Base-by-base conservation (phyloP, 2,797 vertebrate genomes). In the Limnodromus scolopaceus region DNA sequence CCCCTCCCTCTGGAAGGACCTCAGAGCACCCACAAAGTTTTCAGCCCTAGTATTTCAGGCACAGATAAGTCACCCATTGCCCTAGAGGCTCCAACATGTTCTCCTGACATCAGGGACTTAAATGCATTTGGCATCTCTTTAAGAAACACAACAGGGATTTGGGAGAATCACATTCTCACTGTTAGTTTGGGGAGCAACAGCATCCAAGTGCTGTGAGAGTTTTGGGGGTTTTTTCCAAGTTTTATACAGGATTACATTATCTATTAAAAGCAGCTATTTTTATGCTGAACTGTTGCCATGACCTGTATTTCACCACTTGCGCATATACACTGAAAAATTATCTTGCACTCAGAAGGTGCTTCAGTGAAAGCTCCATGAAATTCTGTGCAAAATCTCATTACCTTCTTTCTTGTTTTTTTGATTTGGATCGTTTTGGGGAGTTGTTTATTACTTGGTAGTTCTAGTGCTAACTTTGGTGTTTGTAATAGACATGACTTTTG, bases 251-350 rank as follows among this genome's bases (percentile, higher is more conserved):
- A 93, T 96, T 93, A 95, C 0, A 38, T 94, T 96, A 95, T 95
- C 93, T 94, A 55, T 91, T 91, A 95, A 91, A 93, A 93, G 54
- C 92, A 95, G 86, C 79, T 96, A 93, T 96, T 97, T 96, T 93
- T 92, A n/a, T 91, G 61, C 63, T 92, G 87, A 94, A 57, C 70
- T 74, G 77, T 91, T 95, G 89, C 87, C 70, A 72, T 80, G 91
- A 91, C 77, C 89, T 93, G 92, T 90, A 78, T 96, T 94, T 95
- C 66, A 82, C 83, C 84, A 92, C 75, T 80, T 87, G 76, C 39
- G 57, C 7, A 0, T 84, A 71, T 74, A 89, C 39, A 36, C 66
- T 89, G 92, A 71, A 91, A 90, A 88, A 58, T 15, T 63, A 79
- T 94, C 94, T 93, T 94, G 45, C 83, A 69, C 77, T 86, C 49